A percentile compares a stretch with the other conserved stretches of the same genome.
Conservation (phyloP, 2,113 vertebrate species). For the Xiphophorus couchianus region DNA sequence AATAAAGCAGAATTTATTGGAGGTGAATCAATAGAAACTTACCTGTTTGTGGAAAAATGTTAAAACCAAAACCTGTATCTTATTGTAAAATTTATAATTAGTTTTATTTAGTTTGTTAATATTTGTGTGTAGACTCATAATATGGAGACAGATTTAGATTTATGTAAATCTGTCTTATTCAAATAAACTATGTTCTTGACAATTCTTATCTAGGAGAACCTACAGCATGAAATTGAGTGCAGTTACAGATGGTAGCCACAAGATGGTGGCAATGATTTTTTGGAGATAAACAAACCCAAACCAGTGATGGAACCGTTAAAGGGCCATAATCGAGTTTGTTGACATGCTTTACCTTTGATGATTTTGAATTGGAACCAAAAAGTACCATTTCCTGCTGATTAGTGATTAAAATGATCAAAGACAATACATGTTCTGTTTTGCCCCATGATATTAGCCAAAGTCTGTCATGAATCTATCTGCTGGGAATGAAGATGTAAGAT, state of each 20-base stretch:
- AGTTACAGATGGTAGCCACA: neutral
- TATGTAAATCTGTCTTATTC: neutral
- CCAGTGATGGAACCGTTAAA: too few relatives aligned
- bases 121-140: neutral
- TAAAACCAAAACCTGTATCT: neutral
- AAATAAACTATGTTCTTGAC: neutral
- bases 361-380: too few relatives aligned
- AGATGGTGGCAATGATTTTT: slow-evolving; percentile 21
- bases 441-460: neutral
- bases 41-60: neutral
- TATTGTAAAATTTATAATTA: neutral
- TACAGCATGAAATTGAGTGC: neutral
- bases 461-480: neutral
- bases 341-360: too few relatives aligned
- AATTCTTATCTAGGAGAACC: neutral
- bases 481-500: neutral
- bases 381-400: too few relatives aligned
- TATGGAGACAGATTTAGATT: neutral
- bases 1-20: neutral
- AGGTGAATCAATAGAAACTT: neutral
- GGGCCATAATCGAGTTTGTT: too few relatives aligned
- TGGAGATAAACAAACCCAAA: too few relatives aligned
- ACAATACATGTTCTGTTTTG: neutral
- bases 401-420: neutral
- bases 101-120: neutral